Evolutionary conservation across 2,113 vertebrate genomes (phyloP).

Genomic region (Pogona vitticeps): DNA sequence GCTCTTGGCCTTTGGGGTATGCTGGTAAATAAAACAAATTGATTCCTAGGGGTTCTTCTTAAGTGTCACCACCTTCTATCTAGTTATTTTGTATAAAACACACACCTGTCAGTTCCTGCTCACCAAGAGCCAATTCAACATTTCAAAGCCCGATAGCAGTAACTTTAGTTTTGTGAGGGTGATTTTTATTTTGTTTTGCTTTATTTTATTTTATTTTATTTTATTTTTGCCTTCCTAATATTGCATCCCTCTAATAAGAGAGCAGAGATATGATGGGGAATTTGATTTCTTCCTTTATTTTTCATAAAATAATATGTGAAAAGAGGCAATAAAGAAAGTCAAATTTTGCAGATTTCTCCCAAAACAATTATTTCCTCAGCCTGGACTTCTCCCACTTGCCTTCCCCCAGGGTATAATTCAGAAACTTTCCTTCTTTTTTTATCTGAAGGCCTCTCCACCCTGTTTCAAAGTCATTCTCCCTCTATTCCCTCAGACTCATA

Average conservation of each 20-base stretch:
- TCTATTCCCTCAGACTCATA: neutral
- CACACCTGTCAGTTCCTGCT: conserved; percentile 23
- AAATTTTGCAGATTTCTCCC: conserved; percentile 36
- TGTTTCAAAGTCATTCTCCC: neutral
- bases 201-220: neutral
- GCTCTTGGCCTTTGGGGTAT: conserved; percentile 27
- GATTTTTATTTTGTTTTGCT: neutral
- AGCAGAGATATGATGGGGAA: neutral
- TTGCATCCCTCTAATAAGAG: conserved; percentile 14
- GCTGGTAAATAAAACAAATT: conserved; percentile 51
- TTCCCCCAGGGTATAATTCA: neutral
- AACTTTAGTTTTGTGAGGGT: conserved; percentile 1
- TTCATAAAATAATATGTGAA: conserved; percentile 27
- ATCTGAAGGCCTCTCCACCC: neutral
- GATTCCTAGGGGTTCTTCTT: conserved; percentile 41
- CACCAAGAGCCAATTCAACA: conserved; percentile 27
- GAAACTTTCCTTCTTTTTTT: neutral
- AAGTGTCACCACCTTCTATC: neutral
- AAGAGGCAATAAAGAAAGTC: conserved; percentile 36
- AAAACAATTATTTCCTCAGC: conserved; percentile 25
- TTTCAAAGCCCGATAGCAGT: conserved; percentile 6
- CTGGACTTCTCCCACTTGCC: neutral
- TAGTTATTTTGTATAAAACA: conserved; percentile 30
- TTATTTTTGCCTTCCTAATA: neutral
- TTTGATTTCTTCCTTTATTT: conserved; percentile 36